Base-by-base conservation (phyloP, 2,113 vertebrate species). In the Pleuronectes platessa region DNA sequence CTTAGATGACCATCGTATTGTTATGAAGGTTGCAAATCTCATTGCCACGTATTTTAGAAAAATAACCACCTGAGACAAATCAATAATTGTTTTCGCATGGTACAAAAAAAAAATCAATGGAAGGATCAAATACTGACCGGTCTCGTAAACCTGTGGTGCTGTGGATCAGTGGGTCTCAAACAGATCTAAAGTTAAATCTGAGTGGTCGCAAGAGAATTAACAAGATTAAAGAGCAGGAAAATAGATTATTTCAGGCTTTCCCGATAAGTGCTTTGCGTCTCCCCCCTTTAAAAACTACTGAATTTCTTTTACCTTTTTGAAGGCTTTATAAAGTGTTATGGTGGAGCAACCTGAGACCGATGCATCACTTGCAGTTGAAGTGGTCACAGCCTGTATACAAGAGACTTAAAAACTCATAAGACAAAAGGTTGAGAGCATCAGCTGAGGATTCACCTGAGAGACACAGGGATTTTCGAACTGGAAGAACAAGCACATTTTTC, bases 401-500 rank as follows among this genome's bases (percentile, higher is more conserved):
- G 23, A 54, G 21, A 37, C n/a, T 59, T 45, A 54, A 17, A 27
- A 49, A 26, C 8, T 15, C 26, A n/a, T 14, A 6, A 45, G 12
- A 18, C 12, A 42, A 42, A 2, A 42, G 40, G 37, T 11, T 40
- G 37, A 42, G 40, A 13, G 12, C 40, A 42, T 12, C 11, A 10
- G 9, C 37, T 40, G 37, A 11, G 10, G 37, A 40, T 11, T 11
- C 37, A 40, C 10, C 37, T 7, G 12, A n/a, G 11, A 18, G 13
- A 13, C 49, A 11, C 21, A 42, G 40, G 45, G 65, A 37, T 24
- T 55, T 68, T 42, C 4, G 60, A 47, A 65, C 23, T 62, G 61
- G 70, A 21, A 47, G 75, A 61, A 76, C 12, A 13, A 82, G 78
- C 81, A 71, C 67, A 79, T 12, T 62, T 13, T 26, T 61, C 11